Conservation (phyloP, 2,888 invertebrate species). For the Rhagonycha lutea region DNA sequence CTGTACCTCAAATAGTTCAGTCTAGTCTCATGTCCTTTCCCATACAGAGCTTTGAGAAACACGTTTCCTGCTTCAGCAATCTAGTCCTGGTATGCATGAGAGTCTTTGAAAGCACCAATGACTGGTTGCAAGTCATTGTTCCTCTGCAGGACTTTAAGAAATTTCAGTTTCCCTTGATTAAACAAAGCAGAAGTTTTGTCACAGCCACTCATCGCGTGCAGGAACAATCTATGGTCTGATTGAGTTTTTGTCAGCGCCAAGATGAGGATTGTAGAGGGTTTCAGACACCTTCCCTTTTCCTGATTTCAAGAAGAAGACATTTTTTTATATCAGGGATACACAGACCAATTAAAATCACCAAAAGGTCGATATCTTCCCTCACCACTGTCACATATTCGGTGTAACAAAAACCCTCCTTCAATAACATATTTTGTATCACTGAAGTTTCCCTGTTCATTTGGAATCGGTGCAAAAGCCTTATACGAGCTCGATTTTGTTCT, state of each 20-base stretch:
- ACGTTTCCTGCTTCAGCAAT: too few species aligned
- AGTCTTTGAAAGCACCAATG: too few species aligned
- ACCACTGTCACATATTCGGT: slow-evolving; percentile 10
- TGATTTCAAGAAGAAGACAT: slow-evolving; percentile 13
- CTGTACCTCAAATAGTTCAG: not conserved
- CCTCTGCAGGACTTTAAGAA: slow-evolving; percentile 26
- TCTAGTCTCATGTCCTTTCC: too few species aligned
- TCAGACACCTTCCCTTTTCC: slow-evolving; percentile 18
- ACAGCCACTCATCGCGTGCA: slow-evolving; percentile 12
- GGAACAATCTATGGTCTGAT: slow-evolving; percentile 3
- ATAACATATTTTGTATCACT: too few species aligned
- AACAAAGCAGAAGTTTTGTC: slow-evolving; percentile 24
- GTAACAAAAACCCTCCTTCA: too few species aligned
- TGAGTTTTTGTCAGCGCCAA: slow-evolving; percentile 8
- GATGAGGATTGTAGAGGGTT: slow-evolving; percentile 15
- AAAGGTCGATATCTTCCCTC: slow-evolving; percentile 5
- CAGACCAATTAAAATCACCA: slow-evolving; percentile 6
- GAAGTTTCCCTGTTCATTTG: too few species aligned
- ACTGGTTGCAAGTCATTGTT: too few species aligned
- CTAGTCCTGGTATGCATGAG: too few species aligned
- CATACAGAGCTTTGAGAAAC: too few species aligned
- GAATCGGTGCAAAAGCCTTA: too few species aligned
- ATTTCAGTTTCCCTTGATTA: slow-evolving; percentile 27
- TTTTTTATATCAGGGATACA: slow-evolving; percentile 6
- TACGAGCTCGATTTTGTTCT: too few species aligned